Percentiles rank a stretch among this genome's conserved stretches.
These are phyloP conservation scores for Agrochola macilenta DNA, from an alignment of 2,888 invertebrate species.

Conservation along the genomic window DNA sequence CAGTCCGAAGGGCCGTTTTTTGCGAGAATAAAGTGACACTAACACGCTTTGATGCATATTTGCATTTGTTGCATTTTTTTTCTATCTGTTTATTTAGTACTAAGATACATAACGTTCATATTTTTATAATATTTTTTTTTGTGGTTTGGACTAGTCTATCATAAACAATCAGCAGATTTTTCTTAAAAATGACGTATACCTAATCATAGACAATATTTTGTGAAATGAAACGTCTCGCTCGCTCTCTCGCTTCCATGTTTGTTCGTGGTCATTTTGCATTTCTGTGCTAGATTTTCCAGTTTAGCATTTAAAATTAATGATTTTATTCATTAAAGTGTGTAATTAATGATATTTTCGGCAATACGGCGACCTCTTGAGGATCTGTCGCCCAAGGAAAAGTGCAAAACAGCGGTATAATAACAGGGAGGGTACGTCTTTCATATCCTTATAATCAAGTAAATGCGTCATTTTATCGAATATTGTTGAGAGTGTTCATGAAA, in stretches of 20 bases:
- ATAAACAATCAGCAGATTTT: constrained; percentile 65
- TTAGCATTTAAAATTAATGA: constrained; percentile 85
- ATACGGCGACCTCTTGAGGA: constrained; percentile 88
- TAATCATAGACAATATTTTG: constrained; percentile 78
- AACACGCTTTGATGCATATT: neutral
- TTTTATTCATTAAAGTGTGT: constrained; percentile 85
- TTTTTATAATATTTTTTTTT: neutral
- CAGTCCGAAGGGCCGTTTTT: neutral
- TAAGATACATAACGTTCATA: neutral
- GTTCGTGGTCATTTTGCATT: constrained; percentile 90
- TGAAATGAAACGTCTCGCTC: constrained; percentile 83
- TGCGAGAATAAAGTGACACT: neutral
- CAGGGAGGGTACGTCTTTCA: constrained; percentile 91
- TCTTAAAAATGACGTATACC: constrained; percentile 76
- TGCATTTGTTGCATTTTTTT: neutral
- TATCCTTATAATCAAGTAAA: constrained; percentile 88
- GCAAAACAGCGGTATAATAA: constrained; percentile 86
- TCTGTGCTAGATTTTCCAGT: constrained; percentile 88
- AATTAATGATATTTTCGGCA: constrained; percentile 89
- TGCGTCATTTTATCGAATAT: constrained; percentile 90
- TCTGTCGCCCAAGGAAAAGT: constrained; percentile 87
- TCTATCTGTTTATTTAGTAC: neutral
- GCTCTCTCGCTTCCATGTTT: constrained; percentile 90
- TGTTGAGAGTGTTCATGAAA: constrained; percentile 78
- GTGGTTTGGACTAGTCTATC: constrained; percentile 32